Evolutionary conservation across 1,140 invertebrate species (phyloP), one percentile per base, ranked within the genome.

Genomic region (Reticulitermes speratus): DNA sequence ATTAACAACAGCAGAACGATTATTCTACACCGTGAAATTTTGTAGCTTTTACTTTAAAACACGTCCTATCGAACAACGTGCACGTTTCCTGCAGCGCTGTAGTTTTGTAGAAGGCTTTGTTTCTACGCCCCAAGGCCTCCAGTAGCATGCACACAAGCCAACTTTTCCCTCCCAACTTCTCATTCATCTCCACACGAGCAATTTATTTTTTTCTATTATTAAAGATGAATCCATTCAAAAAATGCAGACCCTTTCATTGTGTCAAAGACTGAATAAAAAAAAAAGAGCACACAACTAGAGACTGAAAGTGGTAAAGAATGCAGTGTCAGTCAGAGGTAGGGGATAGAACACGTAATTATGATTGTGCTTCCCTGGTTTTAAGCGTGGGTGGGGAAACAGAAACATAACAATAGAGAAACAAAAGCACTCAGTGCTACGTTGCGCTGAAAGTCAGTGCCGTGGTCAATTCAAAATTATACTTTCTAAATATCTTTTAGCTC

Each of bases 211-310:
- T 21, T 65, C 7, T 65, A n/a, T 75, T 30, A 75, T 75, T 75
- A 75, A 75, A 75, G 65, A 75, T 11, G 65, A 75, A 25, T 75
- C 65, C n/a, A 75, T 75, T 75, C 65, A 75, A 75, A 75, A 55
- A 75, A 75, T 75, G 65, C 25, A 30, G 65, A 23, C 12, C 7
- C 65, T 30, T 75, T 30, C n/a, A 75, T 75, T 75, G 65, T 75
- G 25, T 16, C 65, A 75, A 75, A 75, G 25, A 75, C 1, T 75
- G 65, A 75, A 25, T 75, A 75, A n/a, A 75, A n/a, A 75, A 25
- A 14, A n/a, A 75, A 25, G 1, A 21, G 2, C n/a, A 30, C 25
- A 75, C 2, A 19, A 30, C 11, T 55, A 55, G 14, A 6, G 1
- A 55, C 52, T 9, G 25, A 75, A 8, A 75, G 65, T 30, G 65